These are phyloP conservation scores for Macaria notata DNA, from an alignment of 2,888 invertebrate genomes.

Conservation along the genomic window DNA sequence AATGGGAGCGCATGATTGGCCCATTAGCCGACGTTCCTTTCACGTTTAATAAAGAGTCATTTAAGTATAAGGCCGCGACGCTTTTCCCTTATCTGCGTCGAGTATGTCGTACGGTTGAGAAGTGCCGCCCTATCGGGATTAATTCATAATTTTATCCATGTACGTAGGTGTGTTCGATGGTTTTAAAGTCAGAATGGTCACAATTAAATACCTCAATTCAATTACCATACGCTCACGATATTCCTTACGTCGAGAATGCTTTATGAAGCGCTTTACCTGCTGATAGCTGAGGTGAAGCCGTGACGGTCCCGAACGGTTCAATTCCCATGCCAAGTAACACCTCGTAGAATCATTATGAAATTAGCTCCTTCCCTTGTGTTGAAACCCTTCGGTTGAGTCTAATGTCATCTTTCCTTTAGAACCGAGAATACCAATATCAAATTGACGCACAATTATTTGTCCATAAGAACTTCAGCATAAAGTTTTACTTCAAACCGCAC, in stretches of 20 bases:
- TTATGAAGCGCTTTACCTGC: slow-evolving; percentile 21
- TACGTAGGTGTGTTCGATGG: slow-evolving; percentile 51
- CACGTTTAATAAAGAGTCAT: slow-evolving; percentile 83
- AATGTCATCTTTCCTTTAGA: slow-evolving; percentile 52
- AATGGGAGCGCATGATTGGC: slow-evolving; percentile 83
- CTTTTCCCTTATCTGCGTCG: slow-evolving; percentile 79
- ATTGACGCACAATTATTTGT: slow-evolving; percentile 48
- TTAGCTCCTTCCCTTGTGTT: slow-evolving; percentile 49
- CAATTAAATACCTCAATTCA: slow-evolving; percentile 49
- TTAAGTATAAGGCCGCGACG: slow-evolving; percentile 80
- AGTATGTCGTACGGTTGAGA: slow-evolving; percentile 78
- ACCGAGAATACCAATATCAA: slow-evolving; percentile 45
- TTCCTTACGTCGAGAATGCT: slow-evolving; percentile 17
- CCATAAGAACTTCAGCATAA: slow-evolving; percentile 39
- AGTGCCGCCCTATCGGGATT: slow-evolving; percentile 79
- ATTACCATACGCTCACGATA: slow-evolving; percentile 46
- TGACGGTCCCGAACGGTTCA: slow-evolving; percentile 45
- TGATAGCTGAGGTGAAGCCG: slow-evolving; percentile 13
- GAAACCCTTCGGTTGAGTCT: slow-evolving; percentile 55
- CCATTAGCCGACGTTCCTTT: slow-evolving; percentile 81
- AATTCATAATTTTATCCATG: slow-evolving; percentile 79
- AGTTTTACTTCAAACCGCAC: slow-evolving; percentile 18
- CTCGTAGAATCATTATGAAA: slow-evolving; percentile 68
- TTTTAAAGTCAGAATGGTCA: slow-evolving; percentile 45
- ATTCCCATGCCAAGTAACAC: slow-evolving; percentile 69